phyloP scores from a whole-genome alignment of 37 sponge, comb jelly and placozoan species.

The Chondrilla cf. caribensis region DNA sequence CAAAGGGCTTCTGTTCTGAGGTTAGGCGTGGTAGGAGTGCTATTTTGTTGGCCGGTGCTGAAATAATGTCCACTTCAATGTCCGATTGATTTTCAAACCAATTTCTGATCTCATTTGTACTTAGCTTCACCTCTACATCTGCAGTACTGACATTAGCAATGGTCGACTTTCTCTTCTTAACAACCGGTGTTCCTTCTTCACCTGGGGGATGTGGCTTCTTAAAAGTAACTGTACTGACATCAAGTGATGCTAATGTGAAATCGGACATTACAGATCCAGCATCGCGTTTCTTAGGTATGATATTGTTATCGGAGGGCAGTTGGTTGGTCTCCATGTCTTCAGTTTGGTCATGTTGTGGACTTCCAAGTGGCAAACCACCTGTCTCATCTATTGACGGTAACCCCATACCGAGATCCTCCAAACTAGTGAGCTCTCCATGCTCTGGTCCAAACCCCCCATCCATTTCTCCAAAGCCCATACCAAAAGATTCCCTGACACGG shows the following conservation, averaged over 20 bases:
- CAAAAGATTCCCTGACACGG: constrained; percentile 16
- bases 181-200: background rate
- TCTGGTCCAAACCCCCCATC: constrained; percentile 41
- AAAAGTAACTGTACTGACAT: constrained; percentile 22
- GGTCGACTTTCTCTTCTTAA: constrained; percentile 1
- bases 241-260: constrained; percentile 9
- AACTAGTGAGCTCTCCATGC: constrained; percentile 8
- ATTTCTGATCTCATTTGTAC: constrained; percentile 2
- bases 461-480: constrained; percentile 33
- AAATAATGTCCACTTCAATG: constrained; percentile 11
- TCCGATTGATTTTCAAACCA: constrained; percentile 16
- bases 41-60: constrained; percentile 4
- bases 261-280: constrained; percentile 18
- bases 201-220: constrained; percentile 10
- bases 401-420: constrained; percentile 2
- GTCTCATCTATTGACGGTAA: constrained; percentile 20
- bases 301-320: background rate
- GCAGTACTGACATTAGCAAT: background rate
- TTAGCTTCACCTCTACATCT: constrained; percentile 1
- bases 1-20: background rate
- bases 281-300: background rate
- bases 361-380: background rate
- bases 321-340: constrained; percentile 48
- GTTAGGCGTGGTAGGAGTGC: background rate
- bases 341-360: background rate